These are phyloP conservation scores for Desmophyllum pertusum DNA, from an alignment of 92 coral and sea anemone species.

Conservation along the genomic window DNA sequence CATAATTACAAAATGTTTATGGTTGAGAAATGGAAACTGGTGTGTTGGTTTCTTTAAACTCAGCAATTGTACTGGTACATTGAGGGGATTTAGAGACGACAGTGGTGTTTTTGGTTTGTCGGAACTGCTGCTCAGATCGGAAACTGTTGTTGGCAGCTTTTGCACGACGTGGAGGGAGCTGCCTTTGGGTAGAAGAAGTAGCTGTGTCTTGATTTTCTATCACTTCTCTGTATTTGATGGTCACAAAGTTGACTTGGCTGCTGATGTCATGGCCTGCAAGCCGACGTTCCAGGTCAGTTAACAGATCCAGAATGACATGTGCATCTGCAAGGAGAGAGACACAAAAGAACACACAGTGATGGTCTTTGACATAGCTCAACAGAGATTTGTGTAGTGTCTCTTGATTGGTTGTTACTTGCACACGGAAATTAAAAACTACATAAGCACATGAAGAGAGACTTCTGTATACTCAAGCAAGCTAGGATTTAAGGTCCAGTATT, in stretches of 20 bases:
- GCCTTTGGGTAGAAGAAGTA: background rate
- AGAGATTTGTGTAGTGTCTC: too few species aligned
- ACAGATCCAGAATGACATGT: slow-evolving; percentile 60
- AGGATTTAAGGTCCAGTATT: too few species aligned
- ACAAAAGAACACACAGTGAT: background rate
- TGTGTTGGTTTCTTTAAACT: slow-evolving; percentile 50
- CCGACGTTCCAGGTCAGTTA: slow-evolving; percentile 64
- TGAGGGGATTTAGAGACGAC: slow-evolving; percentile 87
- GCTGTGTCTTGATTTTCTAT: slow-evolving; percentile 25
- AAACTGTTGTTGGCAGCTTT: background rate
- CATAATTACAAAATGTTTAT: background rate
- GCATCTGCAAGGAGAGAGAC: slow-evolving; percentile 66
- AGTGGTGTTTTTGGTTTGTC: slow-evolving; percentile 43
- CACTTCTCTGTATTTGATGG: slow-evolving; percentile 49
- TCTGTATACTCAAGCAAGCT: too few species aligned
- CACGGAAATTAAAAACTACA: too few species aligned
- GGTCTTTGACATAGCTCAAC: background rate
- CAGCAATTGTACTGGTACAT: slow-evolving; percentile 83
- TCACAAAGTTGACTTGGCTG: slow-evolving; percentile 64
- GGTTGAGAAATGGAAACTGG: background rate
- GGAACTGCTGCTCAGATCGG: slow-evolving; percentile 22
- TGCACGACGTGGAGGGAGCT: background rate
- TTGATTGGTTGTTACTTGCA: too few species aligned
- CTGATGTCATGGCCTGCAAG: slow-evolving; percentile 47
- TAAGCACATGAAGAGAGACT: too few species aligned